Evolutionary conservation across 1,140 invertebrate genomes (phyloP).

Genomic region (Gonatopus flavifemur): DNA sequence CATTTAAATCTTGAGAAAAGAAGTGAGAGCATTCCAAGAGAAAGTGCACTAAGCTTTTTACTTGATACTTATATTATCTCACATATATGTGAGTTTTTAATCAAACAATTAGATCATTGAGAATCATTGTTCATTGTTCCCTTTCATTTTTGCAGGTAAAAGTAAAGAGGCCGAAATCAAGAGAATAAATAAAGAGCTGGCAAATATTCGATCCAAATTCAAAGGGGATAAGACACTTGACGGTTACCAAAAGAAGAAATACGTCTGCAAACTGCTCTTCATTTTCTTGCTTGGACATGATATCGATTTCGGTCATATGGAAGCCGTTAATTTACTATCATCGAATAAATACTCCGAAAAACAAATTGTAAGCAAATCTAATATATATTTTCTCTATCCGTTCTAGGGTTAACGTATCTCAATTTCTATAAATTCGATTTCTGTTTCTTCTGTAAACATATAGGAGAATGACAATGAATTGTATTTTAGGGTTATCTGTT

Average conservation of each 20-base stretch:
- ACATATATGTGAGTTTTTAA: no score
- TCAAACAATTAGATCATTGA: no score
- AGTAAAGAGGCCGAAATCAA: conserved; percentile 99
- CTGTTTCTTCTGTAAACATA: no score
- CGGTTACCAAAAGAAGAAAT: conserved; percentile 99
- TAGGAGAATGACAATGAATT: no score
- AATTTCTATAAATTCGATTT: conserved; percentile 1
- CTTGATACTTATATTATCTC: no score
- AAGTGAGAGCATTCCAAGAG: no score
- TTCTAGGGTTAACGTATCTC: background rate
- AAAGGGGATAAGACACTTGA: conserved; percentile 99
- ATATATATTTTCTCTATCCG: no score
- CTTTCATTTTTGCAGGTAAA: conserved; percentile 71
- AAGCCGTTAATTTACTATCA: conserved; percentile 99
- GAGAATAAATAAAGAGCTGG: conserved; percentile 99
- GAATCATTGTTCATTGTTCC: conserved; percentile 1
- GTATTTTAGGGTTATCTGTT: conserved; percentile 93
- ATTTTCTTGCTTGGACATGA: conserved; percentile 99
- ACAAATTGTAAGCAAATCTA: conserved; percentile 86
- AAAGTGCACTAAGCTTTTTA: no score
- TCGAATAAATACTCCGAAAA: conserved; percentile 99
- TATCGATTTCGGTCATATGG: conserved; percentile 99
- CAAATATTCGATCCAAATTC: conserved; percentile 99
- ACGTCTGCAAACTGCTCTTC: conserved; percentile 99
- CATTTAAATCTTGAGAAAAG: no score